These are phyloP conservation scores for Eriosoma lanigerum DNA, from an alignment of 1,140 invertebrate species.

Conservation along the genomic window DNA sequence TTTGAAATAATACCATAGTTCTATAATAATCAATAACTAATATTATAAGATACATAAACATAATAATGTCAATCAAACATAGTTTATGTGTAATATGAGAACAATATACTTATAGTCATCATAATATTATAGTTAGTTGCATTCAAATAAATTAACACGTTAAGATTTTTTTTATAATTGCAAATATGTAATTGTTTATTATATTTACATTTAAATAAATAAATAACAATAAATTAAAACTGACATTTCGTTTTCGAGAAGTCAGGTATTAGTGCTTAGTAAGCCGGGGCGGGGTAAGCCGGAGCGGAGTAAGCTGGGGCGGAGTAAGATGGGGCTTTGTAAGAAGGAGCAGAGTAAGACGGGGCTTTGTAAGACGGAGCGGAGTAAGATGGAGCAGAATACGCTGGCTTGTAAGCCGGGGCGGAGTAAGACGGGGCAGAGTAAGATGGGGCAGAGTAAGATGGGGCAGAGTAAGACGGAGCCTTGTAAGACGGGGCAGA, in stretches of 20 bases:
- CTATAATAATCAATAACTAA: no score
- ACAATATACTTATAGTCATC: no score
- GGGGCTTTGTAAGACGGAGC: slow-evolving; percentile 52
- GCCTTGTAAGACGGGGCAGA: no score
- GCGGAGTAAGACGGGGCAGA: slow-evolving; percentile 54
- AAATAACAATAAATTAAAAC: slow-evolving; percentile 50
- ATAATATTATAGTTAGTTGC: no score
- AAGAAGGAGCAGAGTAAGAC: slow-evolving; percentile 52
- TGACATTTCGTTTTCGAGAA: background rate
- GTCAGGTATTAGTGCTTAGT: slow-evolving; percentile 28
- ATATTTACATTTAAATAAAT: slow-evolving; percentile 50
- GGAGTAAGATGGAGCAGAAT: slow-evolving; percentile 58
- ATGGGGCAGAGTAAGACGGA: slow-evolving; percentile 55
- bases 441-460: slow-evolving; percentile 52
- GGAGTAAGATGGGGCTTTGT: slow-evolving; percentile 55
- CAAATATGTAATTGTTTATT: slow-evolving; percentile 41
- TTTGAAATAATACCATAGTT: no score
- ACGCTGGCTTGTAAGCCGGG: slow-evolving; percentile 55
- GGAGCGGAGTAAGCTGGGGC: slow-evolving; percentile 54
- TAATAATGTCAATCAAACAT: no score
- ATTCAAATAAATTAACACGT: background rate
- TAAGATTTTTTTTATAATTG: background rate
- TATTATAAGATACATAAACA: no score
- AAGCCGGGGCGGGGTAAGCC: slow-evolving; percentile 54
- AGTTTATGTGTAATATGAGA: no score